A percentile compares a stretch with the other conserved stretches of the same genome.
Evolutionary conservation across 2,113 vertebrate genomes (phyloP).

Genomic region (rabbit (Oryctolagus cuniculus)): mOryCun1.1 NC_091441.1:67683501-67684000

Average conservation of each 20-base stretch:
- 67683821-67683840: neutral
- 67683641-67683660: neutral
- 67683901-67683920: neutral
- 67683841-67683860: neutral
- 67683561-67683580: neutral
- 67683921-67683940: neutral
- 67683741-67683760: neutral
- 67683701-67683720: neutral
- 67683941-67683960: too few species aligned
- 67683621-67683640: neutral
- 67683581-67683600: neutral
- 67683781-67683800: neutral
- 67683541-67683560: neutral
- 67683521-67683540: neutral
- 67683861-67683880: neutral
- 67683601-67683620: neutral
- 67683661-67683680: neutral
- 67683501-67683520: neutral
- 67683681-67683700: neutral
- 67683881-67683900: too few species aligned
- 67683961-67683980: neutral
- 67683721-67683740: neutral
- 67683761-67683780: neutral
- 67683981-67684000: neutral
- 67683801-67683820: neutral